Conservation (phyloP, 2,113 vertebrate species). For the Sylvia atricapilla region DNA sequence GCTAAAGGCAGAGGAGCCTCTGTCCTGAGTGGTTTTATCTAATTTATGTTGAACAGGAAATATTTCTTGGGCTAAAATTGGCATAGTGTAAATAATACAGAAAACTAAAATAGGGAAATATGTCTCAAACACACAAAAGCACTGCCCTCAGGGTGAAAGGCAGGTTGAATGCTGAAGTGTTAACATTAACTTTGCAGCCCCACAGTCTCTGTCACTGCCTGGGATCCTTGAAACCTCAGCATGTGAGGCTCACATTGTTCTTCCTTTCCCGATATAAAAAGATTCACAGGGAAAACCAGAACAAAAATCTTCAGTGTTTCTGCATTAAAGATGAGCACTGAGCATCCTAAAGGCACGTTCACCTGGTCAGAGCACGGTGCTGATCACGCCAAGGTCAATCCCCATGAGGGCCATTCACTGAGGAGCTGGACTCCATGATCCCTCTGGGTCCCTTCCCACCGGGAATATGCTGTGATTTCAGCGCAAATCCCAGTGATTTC, state of each 20-base stretch:
- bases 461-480: not conserved
- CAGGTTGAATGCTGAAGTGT: not conserved
- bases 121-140: not conserved
- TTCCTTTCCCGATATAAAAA: not conserved
- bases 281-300: not conserved
- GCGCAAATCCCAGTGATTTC: not conserved
- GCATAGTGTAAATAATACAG: not conserved
- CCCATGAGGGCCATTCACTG: rapidly evolving
- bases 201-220: not conserved
- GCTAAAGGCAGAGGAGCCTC: not conserved
- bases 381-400: rapidly evolving
- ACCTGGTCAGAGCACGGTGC: not conserved
- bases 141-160: not conserved
- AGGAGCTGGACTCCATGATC: rapidly evolving
- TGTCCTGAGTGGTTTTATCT: not conserved
- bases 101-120: not conserved
- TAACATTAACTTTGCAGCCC: not conserved
- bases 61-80: not conserved
- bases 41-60: not conserved
- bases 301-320: not conserved
- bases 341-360: not conserved
- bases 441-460: not conserved
- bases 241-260: not conserved
- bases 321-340: not conserved
- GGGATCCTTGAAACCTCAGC: not conserved